These are phyloP conservation scores for Psilopogon haemacephalus DNA, from an alignment of 2,113 vertebrate genomes.

Conservation along the genomic window DNA sequence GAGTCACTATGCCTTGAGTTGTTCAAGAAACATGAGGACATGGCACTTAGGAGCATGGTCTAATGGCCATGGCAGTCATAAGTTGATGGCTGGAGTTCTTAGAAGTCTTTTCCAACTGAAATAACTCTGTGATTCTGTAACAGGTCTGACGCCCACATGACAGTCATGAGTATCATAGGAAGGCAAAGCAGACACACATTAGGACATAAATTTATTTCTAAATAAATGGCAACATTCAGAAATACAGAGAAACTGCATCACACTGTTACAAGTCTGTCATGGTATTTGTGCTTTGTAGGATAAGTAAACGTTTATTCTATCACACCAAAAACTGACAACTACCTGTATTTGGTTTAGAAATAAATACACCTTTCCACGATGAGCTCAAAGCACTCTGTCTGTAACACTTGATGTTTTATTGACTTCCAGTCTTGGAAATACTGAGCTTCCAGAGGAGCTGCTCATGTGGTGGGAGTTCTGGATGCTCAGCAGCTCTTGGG, in stretches of 20 bases:
- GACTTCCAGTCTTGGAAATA: neutral
- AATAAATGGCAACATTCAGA: conserved; percentile 61
- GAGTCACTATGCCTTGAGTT: too few species aligned
- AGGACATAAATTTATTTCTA: conserved; percentile 77
- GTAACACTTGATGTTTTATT: neutral
- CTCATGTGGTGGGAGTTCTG: accelerated
- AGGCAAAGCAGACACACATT: neutral
- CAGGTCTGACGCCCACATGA: neutral
- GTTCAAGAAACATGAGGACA: too few species aligned
- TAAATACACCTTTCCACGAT: conserved; percentile 55
- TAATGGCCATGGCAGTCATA: too few species aligned
- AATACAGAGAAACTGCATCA: conserved; percentile 71
- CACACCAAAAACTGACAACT: conserved; percentile 65
- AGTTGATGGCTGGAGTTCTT: too few species aligned
- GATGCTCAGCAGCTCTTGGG: neutral
- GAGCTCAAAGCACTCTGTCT: conserved; percentile 43
- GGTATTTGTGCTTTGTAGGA: conserved; percentile 76
- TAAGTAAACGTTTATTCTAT: conserved; percentile 73
- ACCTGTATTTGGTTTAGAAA: conserved; percentile 66
- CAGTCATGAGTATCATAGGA: neutral
- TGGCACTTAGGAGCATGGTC: too few species aligned
- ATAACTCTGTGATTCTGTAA: too few species aligned
- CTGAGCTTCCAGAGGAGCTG: neutral
- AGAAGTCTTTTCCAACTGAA: too few species aligned
- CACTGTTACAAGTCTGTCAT: conserved; percentile 67